These are phyloP conservation scores for Lepidurus couesii DNA, from an alignment of 1,140 invertebrate genomes.

Conservation along the genomic window DNA sequence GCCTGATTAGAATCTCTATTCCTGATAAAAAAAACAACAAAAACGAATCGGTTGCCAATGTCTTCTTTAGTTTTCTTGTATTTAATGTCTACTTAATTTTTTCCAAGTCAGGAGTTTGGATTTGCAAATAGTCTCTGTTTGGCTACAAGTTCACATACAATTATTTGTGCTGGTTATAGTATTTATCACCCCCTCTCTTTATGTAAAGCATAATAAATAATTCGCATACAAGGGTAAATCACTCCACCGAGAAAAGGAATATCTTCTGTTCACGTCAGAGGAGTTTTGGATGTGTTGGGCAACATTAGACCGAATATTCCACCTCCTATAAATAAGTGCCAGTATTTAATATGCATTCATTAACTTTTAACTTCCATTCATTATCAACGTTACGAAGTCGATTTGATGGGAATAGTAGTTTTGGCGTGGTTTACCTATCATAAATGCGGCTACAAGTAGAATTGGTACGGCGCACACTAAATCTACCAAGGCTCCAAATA, in stretches of 20 bases:
- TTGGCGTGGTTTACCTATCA: background rate
- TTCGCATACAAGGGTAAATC: background rate
- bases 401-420: background rate
- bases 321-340: background rate
- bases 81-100: background rate
- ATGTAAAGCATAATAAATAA: background rate
- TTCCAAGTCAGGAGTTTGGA: background rate
- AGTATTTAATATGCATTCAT: background rate
- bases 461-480: constrained; percentile 2
- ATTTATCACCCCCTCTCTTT: background rate
- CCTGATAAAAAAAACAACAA: too few species aligned
- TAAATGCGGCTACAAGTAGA: constrained; percentile 9
- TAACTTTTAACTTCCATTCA: background rate
- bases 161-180: background rate
- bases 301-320: background rate
- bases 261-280: background rate
- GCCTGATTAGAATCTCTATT: too few species aligned
- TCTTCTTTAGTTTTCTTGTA: too few species aligned
- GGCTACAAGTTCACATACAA: background rate
- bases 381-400: too few species aligned
- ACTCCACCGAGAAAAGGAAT: background rate
- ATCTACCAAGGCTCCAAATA: background rate
- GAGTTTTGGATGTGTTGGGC: background rate
- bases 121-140: background rate
- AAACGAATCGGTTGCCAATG: too few species aligned